These are phyloP conservation scores for Dendroctonus ponderosae DNA, from an alignment of 1,140 invertebrate species.

Conservation along the genomic window DNA sequence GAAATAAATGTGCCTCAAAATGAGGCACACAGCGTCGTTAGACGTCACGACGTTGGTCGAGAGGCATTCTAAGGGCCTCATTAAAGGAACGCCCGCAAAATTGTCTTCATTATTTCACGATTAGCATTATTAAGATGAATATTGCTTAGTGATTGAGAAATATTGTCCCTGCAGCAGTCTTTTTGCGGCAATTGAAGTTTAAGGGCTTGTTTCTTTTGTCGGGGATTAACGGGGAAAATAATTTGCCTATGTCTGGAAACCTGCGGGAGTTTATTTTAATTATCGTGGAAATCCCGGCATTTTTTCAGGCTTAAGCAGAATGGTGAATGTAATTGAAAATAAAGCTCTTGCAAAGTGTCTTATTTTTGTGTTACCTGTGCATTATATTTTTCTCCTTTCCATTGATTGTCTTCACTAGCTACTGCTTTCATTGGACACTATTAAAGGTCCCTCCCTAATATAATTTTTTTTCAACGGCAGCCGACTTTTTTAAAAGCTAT, in stretches of 20 bases:
- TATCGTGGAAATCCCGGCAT: no score
- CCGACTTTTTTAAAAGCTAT: no score
- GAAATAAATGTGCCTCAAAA: constrained; percentile 30
- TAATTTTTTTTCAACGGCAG: no score
- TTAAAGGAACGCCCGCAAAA: constrained; percentile 33
- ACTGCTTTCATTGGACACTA: no score
- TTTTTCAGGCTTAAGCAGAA: no score
- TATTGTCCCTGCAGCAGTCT: constrained; percentile 28
- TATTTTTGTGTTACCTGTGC: no score
- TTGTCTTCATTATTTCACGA: constrained; percentile 38
- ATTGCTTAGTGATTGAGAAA: constrained; percentile 34
- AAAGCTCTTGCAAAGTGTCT: no score
- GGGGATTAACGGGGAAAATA: constrained; percentile 15
- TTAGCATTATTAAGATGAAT: constrained; percentile 38
- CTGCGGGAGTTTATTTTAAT: no score
- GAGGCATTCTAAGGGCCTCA: constrained; percentile 35
- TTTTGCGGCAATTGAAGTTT: constrained; percentile 25
- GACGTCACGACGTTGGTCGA: constrained; percentile 25
- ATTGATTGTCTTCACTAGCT: no score
- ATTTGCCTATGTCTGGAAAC: neutral
- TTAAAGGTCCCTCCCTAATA: no score
- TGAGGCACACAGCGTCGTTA: constrained; percentile 22
- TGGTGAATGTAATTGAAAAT: no score
- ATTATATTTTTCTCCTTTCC: no score
- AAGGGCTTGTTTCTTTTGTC: constrained; percentile 10